Evolutionary conservation across 2,888 invertebrate genomes (phyloP), one percentile per base, ranked within the genome.

Genomic region (Cylloceria caligata): DNA sequence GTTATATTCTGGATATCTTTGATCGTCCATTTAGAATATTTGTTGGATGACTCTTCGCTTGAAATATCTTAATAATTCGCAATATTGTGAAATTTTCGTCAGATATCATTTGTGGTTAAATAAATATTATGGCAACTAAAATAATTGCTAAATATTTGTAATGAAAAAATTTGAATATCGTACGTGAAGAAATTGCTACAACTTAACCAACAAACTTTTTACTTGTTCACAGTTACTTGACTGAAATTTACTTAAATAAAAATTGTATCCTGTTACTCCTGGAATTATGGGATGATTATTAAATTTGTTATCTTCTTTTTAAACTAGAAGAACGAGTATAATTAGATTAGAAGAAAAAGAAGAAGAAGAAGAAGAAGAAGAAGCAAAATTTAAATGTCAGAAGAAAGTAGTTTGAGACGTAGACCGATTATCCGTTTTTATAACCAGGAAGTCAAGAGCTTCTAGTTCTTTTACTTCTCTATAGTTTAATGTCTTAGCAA

Each of bases 371-470:
- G 49, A 13, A 24, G 13, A 2, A 5, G 3, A 36, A 52, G n/a
- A 39, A 19, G 3, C 57, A 49, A 73, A 62, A 52, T 24, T 34
- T 47, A 19, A 42, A 52, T 21, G 39, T 11, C 5, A 68, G 21
- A 60, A 73, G 79, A 74, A 74, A 74, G 74, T 69, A 45, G 55
- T 69, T 45, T 57, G 21, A 36, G 34, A 55, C 16, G 45, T 64
- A 5, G 42, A 21, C 2, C 55, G 27, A 67, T 67, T 55, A 45
- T 73, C 39, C 4, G 47, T 47, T 72, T 67, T 47, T 52, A 36
- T 68, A 24, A 36, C 52, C 34, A 19, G 13, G 24, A 19, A 65
- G 13, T 9, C 7, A 47, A 60, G 21, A 62, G 45, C n/a, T 24
- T 19, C 3, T 13, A 13, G 19, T 42, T 74, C 49, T 27, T 21